These are phyloP conservation scores for Clarias magur DNA, from an alignment of 2,113 vertebrate species.

Conservation along the genomic window DNA sequence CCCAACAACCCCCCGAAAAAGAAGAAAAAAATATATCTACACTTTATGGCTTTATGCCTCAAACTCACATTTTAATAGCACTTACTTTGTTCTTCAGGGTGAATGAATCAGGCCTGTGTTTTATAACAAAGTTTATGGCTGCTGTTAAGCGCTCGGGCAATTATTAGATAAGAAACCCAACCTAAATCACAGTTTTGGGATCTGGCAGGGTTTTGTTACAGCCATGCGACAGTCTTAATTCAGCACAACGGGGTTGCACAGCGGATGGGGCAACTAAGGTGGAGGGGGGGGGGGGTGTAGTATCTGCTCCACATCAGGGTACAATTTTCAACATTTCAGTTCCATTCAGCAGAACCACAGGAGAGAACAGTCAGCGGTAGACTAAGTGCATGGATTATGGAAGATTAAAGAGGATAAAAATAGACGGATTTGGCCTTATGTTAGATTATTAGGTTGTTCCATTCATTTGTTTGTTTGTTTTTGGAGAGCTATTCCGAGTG, in stretches of 20 bases:
- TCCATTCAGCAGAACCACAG: conserved; percentile 10
- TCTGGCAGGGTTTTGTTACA: conserved; percentile 25
- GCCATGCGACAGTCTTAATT: conserved; percentile 38
- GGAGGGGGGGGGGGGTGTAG: conserved; percentile 37
- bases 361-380: conserved; percentile 3
- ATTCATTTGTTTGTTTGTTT: neutral
- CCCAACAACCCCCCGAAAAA: too few relatives aligned
- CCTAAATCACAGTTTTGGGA: conserved; percentile 42
- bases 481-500: neutral
- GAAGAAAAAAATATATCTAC: neutral
- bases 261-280: conserved; percentile 35
- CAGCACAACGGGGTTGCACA: conserved; percentile 31
- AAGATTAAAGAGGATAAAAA: neutral
- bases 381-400: conserved; percentile 34
- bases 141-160: conserved; percentile 30
- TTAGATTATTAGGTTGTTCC: neutral
- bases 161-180: conserved; percentile 43
- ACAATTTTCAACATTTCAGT: neutral
- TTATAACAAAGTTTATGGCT: conserved; percentile 31
- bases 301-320: too few relatives aligned
- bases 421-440: neutral
- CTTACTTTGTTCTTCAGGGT: conserved; percentile 2
- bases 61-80: neutral
- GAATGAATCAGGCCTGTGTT: conserved; percentile 15
- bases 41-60: neutral